Evolutionary conservation across 2,113 vertebrate genomes (phyloP), one percentile per base, ranked within the genome.

Genomic region (Tachysurus vachellii): DNA sequence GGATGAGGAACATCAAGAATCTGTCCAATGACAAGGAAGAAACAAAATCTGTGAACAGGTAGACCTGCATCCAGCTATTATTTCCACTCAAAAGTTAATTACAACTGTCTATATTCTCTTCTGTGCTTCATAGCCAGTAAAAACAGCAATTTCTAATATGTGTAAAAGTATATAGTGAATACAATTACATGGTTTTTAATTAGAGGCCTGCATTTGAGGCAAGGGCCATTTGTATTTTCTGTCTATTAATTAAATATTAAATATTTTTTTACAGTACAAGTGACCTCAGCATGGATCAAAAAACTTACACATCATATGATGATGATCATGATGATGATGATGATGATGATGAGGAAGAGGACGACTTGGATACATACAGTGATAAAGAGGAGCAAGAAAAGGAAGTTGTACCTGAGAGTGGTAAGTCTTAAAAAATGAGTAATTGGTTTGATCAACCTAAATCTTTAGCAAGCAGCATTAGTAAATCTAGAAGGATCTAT

Each of bases 361-460:
- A 79, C 54, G 62, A 44, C 26, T 12, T 3, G 47, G 56, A 85
- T 16, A 21, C 42, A 11, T 68, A 76, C 44, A 36, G 50, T n/a
- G 57, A 79, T 28, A 1, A 66, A 0, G 83, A 83, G 6, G 80
- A 89, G 68, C 56, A 19, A 19, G 61, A 89, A 61, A 82, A 9
- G 16, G 79, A 82, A n/a, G 88, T 91, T 23, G 9, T 89, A 50
- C 89, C 92, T 64, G 83, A 90, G 31, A 92, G 83, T 13, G 94
- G 95, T 96, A 66, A 93, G 93, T 50, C 92, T 91, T 93, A n/a
- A 92, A 92, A 91, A 64, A 82, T 3, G 13, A 53, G 47, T n/a
- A 7, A 4, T 57, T 64, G 2, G 57, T 28, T 56, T 81, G 28
- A 21, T 80, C 0, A 3, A 23, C 5, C 47, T 47, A 8, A 59